A percentile compares a stretch with the other conserved stretches of the same genome.
Conservation (phyloP, 2,888 invertebrate genomes). For the Watsonalla cultraria region DNA sequence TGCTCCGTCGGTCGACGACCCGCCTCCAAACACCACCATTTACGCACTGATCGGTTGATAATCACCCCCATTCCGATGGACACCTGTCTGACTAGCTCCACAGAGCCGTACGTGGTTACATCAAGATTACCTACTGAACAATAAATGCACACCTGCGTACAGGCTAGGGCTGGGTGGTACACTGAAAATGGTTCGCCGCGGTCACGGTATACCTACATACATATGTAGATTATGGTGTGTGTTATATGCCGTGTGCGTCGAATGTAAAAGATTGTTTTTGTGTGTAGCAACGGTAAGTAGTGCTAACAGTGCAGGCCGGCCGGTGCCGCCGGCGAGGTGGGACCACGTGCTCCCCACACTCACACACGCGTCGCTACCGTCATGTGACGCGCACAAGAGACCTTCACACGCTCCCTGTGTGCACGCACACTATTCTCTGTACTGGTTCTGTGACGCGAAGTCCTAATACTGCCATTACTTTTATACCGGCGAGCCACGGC, state of each 20-base stretch:
- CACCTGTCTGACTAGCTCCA: too few species aligned
- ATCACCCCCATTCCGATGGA: neutral
- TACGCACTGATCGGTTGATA: neutral
- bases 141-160: too few species aligned
- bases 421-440: neutral
- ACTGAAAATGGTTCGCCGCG: too few species aligned
- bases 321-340: neutral
- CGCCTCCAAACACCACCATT: conserved; percentile 1
- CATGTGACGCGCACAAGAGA: conserved; percentile 1
- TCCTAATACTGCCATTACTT: too few species aligned
- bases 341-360: conserved; percentile 2
- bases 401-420: neutral
- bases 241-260: neutral
- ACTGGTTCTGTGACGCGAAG: too few species aligned
- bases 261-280: neutral
- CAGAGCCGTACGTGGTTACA: too few species aligned
- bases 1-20: conserved; percentile 2
- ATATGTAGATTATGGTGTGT: too few species aligned
- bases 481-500: too few species aligned
- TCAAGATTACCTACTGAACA: too few species aligned
- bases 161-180: too few species aligned
- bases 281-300: neutral
- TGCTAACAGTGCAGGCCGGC: neutral
- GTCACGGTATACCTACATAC: too few species aligned
- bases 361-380: neutral